Percentiles rank a stretch among this genome's conserved stretches.
phyloP scores from a whole-genome alignment of 37 sponge, comb jelly and placozoan species.

The Halichondria panicea region DNA sequence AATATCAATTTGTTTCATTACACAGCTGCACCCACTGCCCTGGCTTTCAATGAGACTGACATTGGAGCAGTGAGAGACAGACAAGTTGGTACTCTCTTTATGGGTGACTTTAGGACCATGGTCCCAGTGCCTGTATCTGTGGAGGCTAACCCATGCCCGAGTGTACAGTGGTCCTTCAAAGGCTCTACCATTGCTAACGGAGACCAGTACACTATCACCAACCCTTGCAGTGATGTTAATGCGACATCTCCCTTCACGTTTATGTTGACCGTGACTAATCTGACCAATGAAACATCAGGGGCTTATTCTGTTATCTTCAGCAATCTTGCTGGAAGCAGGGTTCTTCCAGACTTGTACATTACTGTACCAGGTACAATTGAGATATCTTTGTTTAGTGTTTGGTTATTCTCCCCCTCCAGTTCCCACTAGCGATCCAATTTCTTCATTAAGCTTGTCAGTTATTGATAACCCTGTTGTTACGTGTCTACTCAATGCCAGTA shows the following conservation, averaged over 20 bases:
- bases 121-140: constrained; percentile 7
- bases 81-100: background rate
- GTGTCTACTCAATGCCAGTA: constrained; percentile 10
- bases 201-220: background rate
- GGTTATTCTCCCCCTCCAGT: background rate
- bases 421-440: background rate
- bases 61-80: too few relatives aligned
- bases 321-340: background rate
- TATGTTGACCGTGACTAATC: constrained; percentile 17
- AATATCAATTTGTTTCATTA: too few relatives aligned
- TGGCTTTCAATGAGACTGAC: too few relatives aligned
- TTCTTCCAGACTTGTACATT: background rate
- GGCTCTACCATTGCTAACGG: background rate
- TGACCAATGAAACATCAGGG: constrained; percentile 1
- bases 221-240: background rate
- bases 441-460: background rate
- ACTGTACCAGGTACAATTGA: constrained; percentile 19
- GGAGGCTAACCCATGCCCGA: constrained; percentile 43
- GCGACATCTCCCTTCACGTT: constrained; percentile 5
- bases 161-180: constrained; percentile 8
- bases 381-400: background rate
- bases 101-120: background rate
- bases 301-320: constrained; percentile 22
- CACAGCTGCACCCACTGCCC: too few relatives aligned
- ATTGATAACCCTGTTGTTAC: background rate